Evolutionary conservation across 2,888 invertebrate species (phyloP).

Genomic region (Trissolcus brochymenae): DNA sequence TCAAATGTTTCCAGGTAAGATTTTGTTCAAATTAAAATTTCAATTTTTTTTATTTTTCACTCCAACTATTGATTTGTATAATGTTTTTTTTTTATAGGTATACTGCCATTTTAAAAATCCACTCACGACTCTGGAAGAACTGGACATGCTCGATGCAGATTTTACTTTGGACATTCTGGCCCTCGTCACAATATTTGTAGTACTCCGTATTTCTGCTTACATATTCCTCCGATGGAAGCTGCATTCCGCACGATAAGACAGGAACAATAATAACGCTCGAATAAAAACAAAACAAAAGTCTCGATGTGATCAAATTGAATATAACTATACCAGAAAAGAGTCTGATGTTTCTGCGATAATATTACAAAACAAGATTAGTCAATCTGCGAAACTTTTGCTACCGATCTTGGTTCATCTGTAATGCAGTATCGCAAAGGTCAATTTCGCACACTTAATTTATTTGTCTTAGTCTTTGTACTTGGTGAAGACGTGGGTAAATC

Average conservation of each 20-base stretch:
- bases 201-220: slow-evolving; percentile 88
- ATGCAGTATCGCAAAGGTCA: slow-evolving; percentile 13
- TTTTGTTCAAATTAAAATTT: not conserved
- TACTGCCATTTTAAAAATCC: slow-evolving; percentile 94
- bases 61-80: not conserved
- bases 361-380: slow-evolving; percentile 4
- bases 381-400: slow-evolving; percentile 14
- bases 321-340: slow-evolving; percentile 3
- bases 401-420: slow-evolving; percentile 37
- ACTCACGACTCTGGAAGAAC: slow-evolving; percentile 87
- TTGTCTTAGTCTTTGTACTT: slow-evolving; percentile 26
- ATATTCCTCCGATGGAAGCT: slow-evolving; percentile 92
- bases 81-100: slow-evolving; percentile 75
- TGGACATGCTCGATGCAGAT: slow-evolving; percentile 90
- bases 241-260: slow-evolving; percentile 84
- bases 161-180: slow-evolving; percentile 88
- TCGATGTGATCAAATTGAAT: slow-evolving; percentile 14
- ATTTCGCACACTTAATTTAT: slow-evolving; percentile 38
- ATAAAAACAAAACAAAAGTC: slow-evolving; percentile 2
- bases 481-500: slow-evolving; percentile 10
- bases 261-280: not conserved
- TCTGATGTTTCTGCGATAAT: slow-evolving; percentile 23
- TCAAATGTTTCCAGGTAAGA: slow-evolving; percentile 85
- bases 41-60: not conserved
- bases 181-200: slow-evolving; percentile 86